Evolutionary conservation across 2,797 vertebrate genomes (phyloP).

Genomic region (Clarias pachynema): DNA sequence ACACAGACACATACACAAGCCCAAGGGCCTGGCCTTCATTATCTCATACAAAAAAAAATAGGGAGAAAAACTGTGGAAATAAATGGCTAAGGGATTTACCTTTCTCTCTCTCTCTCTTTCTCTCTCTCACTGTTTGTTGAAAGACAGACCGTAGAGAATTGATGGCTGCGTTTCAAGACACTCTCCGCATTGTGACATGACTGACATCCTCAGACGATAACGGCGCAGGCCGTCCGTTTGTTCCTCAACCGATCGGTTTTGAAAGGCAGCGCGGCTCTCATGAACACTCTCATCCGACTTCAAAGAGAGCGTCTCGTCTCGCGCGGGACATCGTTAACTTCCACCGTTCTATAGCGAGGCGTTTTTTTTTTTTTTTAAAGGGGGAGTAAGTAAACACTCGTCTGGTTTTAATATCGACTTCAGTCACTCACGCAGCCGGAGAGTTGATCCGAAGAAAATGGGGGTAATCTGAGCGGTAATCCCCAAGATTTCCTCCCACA

Average conservation of each 20-base stretch:
- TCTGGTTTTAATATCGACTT: not conserved
- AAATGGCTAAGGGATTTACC: slow-evolving; percentile 30
- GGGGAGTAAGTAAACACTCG: not conserved
- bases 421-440: not conserved
- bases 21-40: slow-evolving; percentile 37
- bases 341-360: not conserved
- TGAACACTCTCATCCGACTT: not conserved
- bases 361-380: not conserved
- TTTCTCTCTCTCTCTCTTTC: not conserved
- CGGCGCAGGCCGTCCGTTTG: slow-evolving; percentile 8
- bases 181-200: slow-evolving; percentile 18
- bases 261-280: not conserved
- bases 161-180: slow-evolving; percentile 29
- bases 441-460: not conserved
- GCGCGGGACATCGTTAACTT: not conserved
- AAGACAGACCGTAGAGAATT: slow-evolving; percentile 25
- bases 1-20: slow-evolving; percentile 19
- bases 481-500: not conserved
- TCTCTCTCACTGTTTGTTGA: slow-evolving; percentile 28
- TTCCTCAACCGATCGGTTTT: not conserved
- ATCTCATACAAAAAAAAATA: slow-evolving; percentile 39
- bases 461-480: not conserved
- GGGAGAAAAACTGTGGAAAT: slow-evolving; percentile 29
- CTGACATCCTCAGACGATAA: slow-evolving; percentile 38
- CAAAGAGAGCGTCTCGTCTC: not conserved